A percentile compares a stretch with the other conserved stretches of the same genome.
Evolutionary conservation across 2,113 vertebrate species (phyloP).

Genomic region (Seriola quinqueradiata): DNA sequence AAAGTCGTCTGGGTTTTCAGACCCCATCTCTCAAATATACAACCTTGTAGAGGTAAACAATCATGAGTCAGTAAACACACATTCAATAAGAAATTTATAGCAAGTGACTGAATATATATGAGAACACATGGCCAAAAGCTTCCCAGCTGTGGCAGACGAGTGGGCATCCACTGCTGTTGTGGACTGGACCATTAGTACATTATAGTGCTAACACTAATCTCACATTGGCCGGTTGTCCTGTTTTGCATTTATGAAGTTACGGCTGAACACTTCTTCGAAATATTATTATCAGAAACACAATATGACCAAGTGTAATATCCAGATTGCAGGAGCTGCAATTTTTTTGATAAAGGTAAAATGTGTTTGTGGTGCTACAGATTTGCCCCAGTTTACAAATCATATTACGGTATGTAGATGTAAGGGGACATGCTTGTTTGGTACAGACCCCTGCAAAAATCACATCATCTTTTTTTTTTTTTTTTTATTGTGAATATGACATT

Average conservation of each 20-base stretch:
- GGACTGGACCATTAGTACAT: background rate
- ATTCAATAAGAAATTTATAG: background rate
- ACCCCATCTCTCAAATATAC: constrained; percentile 71
- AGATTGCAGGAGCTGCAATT: no score
- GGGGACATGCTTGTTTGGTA: no score
- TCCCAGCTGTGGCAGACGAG: background rate
- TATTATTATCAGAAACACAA: no score
- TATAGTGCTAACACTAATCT: background rate
- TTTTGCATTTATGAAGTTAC: background rate
- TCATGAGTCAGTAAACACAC: background rate
- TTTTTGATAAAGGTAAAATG: no score
- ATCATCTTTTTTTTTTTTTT: no score
- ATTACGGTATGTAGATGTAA: no score
- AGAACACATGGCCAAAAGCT: background rate
- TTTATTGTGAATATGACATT: no score
- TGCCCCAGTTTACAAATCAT: no score
- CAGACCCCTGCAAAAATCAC: no score
- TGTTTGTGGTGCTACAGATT: no score
- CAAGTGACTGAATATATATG: background rate
- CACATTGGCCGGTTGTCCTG: background rate
- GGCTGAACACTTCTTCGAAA: no score
- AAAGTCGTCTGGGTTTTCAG: constrained; percentile 73
- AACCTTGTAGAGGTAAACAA: constrained; percentile 29
- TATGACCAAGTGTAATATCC: no score
- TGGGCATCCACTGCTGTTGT: background rate